Evolutionary conservation across 2,113 vertebrate species (phyloP), one percentile per base, ranked within the genome.

Genomic region (Upupa epops): DNA sequence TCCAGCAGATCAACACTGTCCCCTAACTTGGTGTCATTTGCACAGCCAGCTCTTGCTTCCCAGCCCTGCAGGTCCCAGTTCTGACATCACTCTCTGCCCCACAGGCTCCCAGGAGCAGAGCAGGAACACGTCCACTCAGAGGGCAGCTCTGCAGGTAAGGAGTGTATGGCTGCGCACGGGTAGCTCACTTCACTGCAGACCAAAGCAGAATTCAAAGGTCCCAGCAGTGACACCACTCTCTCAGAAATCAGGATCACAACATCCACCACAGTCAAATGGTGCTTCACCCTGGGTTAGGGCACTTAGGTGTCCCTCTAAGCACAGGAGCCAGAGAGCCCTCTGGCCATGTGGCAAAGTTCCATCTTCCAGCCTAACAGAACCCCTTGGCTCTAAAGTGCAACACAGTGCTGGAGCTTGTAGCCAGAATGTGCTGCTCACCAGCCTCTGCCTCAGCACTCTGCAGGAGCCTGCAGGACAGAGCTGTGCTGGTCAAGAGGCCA

Each of bases 401-500:
- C 0, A 4, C 3, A 12, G 37, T 6, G 5, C 34, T 29, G 37
- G 36, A 73, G 42, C 31, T 58, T 52, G 61, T 19, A n/a, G 36
- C 34, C 16, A 2, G 19, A 12, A 17, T 2, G 3, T 36, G 70
- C 36, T 32, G 1, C 25, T 64, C 32, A 3, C 76, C 22, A n/a
- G 21, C 59, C 36, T 6, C 60, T 61, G 60, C 31, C 52, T 3
- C 3, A 9, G 29, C 7, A 2, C 5, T 2, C 3, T 8, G 63
- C 68, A 45, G 70, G 51, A 34, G 40, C 37, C 3, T 16, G 34
- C 0, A 3, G 6, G 10, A 1, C 21, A 3, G 34, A 45, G 55
- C 8, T 1, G 16, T 1, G 0, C 4, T 1, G 9, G 78, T 51
- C 1, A 0, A 3, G 37, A 9, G 13, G 37, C 49, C 8, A 45